These are phyloP conservation scores for Caligus rogercresseyi DNA, from an alignment of 1,140 invertebrate genomes.

Conservation along the genomic window DNA sequence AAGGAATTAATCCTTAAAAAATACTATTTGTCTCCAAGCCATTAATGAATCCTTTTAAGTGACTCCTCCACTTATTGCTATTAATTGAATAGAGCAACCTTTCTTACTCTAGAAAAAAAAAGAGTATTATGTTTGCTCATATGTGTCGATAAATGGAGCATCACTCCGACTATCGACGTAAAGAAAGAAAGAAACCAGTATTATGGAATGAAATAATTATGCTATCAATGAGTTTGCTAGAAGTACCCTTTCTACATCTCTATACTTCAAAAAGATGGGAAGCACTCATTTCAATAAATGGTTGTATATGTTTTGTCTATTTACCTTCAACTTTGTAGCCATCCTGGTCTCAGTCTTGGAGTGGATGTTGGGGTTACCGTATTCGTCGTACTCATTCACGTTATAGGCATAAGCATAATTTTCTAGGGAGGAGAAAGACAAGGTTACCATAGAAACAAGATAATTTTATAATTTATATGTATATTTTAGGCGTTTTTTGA, in stretches of 20 bases:
- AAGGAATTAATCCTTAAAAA: too few species aligned
- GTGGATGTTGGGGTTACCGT: slow-evolving; percentile 20
- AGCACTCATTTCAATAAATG: not conserved
- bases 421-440: slow-evolving; percentile 11
- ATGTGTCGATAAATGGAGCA: too few species aligned
- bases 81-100: too few species aligned
- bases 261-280: not conserved
- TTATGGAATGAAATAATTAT: too few species aligned
- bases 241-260: not conserved
- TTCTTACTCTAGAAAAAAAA: too few species aligned
- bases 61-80: too few species aligned
- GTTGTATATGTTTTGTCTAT: not conserved
- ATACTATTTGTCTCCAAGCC: too few species aligned
- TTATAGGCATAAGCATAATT: slow-evolving; percentile 17
- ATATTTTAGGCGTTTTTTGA: not conserved
- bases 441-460: not conserved
- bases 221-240: not conserved
- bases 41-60: too few species aligned
- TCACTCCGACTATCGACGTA: too few species aligned
- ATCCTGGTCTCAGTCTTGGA: slow-evolving; percentile 7
- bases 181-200: too few species aligned
- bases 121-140: too few species aligned
- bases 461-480: not conserved
- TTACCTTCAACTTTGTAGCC: slow-evolving; percentile 10
- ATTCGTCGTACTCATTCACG: slow-evolving; percentile 20